Conservation (phyloP, 2,888 invertebrate species). For the Parelbella ahira region DNA sequence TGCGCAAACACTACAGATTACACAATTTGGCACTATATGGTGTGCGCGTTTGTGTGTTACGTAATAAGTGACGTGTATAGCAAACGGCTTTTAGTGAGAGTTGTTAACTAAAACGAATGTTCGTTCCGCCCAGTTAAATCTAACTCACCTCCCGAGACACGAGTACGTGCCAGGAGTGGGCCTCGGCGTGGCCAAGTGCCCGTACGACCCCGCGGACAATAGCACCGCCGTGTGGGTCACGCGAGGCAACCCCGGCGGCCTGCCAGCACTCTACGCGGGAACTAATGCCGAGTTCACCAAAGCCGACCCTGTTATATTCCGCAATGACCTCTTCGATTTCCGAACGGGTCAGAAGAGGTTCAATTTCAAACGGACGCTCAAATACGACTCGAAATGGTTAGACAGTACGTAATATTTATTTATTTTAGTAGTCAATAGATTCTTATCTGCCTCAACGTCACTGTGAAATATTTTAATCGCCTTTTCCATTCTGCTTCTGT, state of each 20-base stretch:
- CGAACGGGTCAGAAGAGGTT: conserved; percentile 81
- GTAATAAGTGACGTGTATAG: conserved; percentile 12
- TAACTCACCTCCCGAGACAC: conserved; percentile 79
- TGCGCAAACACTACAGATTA: conserved; percentile 4
- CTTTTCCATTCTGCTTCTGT: too few relatives aligned
- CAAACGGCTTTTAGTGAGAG: conserved; percentile 10
- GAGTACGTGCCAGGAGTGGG: conserved; percentile 84
- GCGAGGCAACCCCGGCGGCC: conserved; percentile 83
- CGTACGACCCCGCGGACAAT: conserved; percentile 87
- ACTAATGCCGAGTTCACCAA: conserved; percentile 87
- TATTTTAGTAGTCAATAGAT: conserved; percentile 14
- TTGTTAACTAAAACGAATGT: conserved; percentile 11
- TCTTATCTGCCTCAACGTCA: too few relatives aligned
- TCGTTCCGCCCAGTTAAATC: conserved; percentile 61
- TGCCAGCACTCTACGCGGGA: conserved; percentile 85
- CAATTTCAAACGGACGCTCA: conserved; percentile 83
- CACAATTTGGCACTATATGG: conserved; percentile 2
- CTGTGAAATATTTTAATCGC: too few relatives aligned
- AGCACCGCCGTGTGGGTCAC: conserved; percentile 87
- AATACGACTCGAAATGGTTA: conserved; percentile 87
- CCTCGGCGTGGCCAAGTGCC: conserved; percentile 85
- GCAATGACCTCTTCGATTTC: conserved; percentile 83
- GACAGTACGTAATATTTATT: conserved; percentile 79
- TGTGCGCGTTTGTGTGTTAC: background rate
- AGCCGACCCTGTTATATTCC: conserved; percentile 86